Evolutionary conservation across 2,888 invertebrate species (phyloP).

Genomic region (Fragum sueziense): DNA sequence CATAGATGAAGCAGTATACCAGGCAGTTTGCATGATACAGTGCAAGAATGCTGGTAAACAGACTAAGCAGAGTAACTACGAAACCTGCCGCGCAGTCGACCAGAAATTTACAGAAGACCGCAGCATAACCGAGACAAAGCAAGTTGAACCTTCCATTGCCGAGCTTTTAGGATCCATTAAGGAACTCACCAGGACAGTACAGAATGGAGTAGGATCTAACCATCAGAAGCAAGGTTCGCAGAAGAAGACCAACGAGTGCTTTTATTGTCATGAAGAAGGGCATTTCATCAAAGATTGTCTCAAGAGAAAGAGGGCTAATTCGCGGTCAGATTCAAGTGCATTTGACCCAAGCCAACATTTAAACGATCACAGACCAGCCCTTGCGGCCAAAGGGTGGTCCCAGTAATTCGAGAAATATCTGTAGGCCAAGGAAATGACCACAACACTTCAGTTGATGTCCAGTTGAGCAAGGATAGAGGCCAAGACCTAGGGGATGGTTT

Average conservation of each 20-base stretch:
- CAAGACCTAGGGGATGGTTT: background rate
- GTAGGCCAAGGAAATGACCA: background rate
- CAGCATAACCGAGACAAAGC: too few relatives aligned
- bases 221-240: background rate
- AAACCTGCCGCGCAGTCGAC: too few relatives aligned
- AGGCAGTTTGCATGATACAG: too few relatives aligned
- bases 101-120: too few relatives aligned
- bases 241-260: background rate
- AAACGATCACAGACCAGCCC: background rate
- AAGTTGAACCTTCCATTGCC: background rate
- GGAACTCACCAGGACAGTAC: background rate
- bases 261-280: background rate
- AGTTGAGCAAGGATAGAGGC: background rate
- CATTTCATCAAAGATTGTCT: constrained; percentile 5
- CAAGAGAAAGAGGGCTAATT: background rate
- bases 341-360: background rate
- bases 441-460: background rate
- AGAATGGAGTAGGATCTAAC: background rate
- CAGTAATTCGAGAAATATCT: background rate
- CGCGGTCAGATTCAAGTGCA: background rate
- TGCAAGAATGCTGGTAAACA: too few relatives aligned
- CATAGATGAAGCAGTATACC: constrained; percentile 36
- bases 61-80: too few relatives aligned
- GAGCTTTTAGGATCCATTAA: background rate
- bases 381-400: constrained; percentile 11